These are phyloP conservation scores for Drosophila funebris DNA, from an alignment of 1,140 invertebrate species.

Conservation along the genomic window DNA sequence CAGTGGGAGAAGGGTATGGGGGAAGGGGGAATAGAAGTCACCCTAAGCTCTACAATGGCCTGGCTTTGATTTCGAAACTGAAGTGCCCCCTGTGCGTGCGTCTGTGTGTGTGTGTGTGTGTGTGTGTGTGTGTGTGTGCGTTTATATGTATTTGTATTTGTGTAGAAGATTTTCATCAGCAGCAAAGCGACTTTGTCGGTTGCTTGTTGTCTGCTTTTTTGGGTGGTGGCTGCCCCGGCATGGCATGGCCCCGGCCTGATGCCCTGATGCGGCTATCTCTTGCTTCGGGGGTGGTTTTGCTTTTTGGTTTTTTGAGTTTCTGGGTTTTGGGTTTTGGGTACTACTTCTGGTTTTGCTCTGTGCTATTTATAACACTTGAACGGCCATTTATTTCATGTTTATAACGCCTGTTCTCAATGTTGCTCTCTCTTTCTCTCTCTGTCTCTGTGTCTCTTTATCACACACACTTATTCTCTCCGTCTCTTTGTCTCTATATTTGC, in stretches of 20 bases:
- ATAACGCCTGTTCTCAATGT: constrained; percentile 28
- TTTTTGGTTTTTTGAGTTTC: too few relatives aligned
- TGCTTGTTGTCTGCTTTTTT: constrained; percentile 70
- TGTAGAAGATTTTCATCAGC: constrained; percentile 73
- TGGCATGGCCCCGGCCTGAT: not conserved
- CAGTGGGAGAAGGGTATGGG: not conserved
- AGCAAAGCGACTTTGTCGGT: constrained; percentile 59
- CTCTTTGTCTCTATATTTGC: constrained; percentile 12
- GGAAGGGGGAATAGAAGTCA: constrained; percentile 31
- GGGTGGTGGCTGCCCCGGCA: constrained; percentile 61
- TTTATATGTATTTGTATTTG: too few relatives aligned
- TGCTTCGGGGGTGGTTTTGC: constrained; percentile 66
- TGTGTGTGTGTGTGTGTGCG: constrained; percentile 39
- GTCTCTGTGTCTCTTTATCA: too few relatives aligned
- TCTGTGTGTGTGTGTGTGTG: constrained; percentile 21
- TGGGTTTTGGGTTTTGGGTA: constrained; percentile 20
- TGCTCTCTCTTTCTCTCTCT: not conserved
- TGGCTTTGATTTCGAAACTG: constrained; percentile 72
- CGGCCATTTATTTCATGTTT: constrained; percentile 51
- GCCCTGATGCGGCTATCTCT: constrained; percentile 49
- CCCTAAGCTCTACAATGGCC: constrained; percentile 61
- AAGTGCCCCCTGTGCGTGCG: constrained; percentile 52
- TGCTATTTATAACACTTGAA: constrained; percentile 57
- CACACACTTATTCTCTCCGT: too few relatives aligned
- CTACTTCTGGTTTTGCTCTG: not conserved